Evolutionary conservation across 2,888 invertebrate genomes (phyloP), one percentile per base, ranked within the genome.

Genomic region (Anorthoa munda): DNA sequence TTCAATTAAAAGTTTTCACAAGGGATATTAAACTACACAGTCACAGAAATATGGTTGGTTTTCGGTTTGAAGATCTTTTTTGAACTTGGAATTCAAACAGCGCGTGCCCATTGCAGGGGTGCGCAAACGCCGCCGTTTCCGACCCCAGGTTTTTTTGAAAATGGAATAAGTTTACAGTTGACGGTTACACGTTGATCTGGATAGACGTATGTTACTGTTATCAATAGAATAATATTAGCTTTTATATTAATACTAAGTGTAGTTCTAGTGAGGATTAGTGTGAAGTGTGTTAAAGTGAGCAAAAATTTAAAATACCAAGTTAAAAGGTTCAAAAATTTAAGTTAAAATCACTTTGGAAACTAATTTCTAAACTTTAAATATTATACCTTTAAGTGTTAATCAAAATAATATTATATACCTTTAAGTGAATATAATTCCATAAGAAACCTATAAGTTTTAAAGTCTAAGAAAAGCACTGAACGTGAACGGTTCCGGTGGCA

Each of bases 81-180:
- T 69, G 39, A 59, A 78, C 15, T 79, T 82, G 72, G 76, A 74
- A 77, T 85, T 79, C 65, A 74, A 80, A 74, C 75, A 90, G 94
- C 95, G 93, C 95, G 95, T 95, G 95, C 95, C 91, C 77, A 81
- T 87, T 84, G 89, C 89, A 92, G 91, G 95, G 95, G 95, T 95
- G 96, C 96, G 95, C 94, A 83, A 86, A 90, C 94, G 95, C 92
- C 92, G 95, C 92, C 92, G 87, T 91, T 93, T 93, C 93, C 94
- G 93, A 93, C 90, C 90, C 89, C 85, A 87, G 84, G 90, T 88
- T 91, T 95, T 86, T 85, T 94, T 91, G 82, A 92, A 91, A 91
- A 93, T 86, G 86, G 89, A 90, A 91, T 86, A 89, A 87, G 83
- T 87, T 85, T 82, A 84, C 92, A 96, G 96, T 96, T 94, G 91